A percentile compares a stretch with the other conserved stretches of the same genome.
Conservation (phyloP, 1,140 invertebrate genomes). For the Tribolium castaneum region DNA sequence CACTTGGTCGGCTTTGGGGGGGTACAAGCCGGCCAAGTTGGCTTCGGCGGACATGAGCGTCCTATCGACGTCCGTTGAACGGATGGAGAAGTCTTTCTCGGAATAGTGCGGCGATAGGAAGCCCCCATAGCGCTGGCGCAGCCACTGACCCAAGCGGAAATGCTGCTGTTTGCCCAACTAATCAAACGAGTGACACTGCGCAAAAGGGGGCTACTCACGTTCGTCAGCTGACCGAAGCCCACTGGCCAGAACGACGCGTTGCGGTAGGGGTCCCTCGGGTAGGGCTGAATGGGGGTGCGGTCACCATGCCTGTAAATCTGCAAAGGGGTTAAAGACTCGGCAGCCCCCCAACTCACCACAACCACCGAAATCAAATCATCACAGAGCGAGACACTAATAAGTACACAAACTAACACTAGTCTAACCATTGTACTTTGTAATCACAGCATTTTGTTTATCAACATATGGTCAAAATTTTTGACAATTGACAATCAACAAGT, state of each 20-base stretch:
- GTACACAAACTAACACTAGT: neutral
- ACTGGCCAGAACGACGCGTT: constrained; percentile 77
- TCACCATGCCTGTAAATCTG: constrained; percentile 78
- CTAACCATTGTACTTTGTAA: constrained; percentile 8
- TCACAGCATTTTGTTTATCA: neutral
- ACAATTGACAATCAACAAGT: neutral
- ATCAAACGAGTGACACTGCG: neutral
- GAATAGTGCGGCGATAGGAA: constrained; percentile 69
- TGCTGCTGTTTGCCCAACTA: constrained; percentile 84
- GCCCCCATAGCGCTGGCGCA: constrained; percentile 76
- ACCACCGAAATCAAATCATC: neutral
- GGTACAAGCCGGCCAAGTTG: constrained; percentile 86
- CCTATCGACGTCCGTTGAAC: constrained; percentile 87
- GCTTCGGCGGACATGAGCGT: constrained; percentile 90
- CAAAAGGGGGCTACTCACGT: constrained; percentile 66
- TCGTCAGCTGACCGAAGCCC: constrained; percentile 83
- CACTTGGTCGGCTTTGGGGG: constrained; percentile 69
- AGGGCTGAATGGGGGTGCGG: constrained; percentile 77
- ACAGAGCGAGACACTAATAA: neutral
- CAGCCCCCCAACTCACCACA: neutral
- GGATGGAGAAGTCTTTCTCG: constrained; percentile 60
- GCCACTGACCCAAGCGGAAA: constrained; percentile 80
- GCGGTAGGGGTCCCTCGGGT: constrained; percentile 81
- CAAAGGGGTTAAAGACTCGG: neutral
- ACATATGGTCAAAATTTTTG: constrained; percentile 5